Conservation (phyloP, 2,113 vertebrate species). For the Xyrauchen texanus region DNA sequence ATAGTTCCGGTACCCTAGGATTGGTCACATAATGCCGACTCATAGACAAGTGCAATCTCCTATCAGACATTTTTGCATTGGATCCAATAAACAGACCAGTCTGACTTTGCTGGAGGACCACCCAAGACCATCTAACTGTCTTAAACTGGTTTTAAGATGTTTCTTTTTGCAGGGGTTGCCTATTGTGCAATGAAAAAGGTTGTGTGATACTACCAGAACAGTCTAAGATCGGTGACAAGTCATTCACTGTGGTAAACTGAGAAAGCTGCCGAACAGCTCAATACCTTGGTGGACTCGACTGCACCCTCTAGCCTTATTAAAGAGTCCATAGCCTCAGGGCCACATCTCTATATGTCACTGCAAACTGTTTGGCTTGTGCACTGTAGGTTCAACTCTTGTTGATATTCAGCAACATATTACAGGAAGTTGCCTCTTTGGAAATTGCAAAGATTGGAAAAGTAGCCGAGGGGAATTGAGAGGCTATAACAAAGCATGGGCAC, state of each 20-base stretch:
- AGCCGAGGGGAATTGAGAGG: slow-evolving; percentile 5
- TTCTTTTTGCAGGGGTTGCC: no score
- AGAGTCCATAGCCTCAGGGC: slow-evolving; percentile 12
- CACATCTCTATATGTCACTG: slow-evolving; percentile 16
- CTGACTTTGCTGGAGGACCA: no score
- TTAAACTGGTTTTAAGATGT: no score
- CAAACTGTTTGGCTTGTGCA: slow-evolving; percentile 3
- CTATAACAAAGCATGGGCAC: not conserved
- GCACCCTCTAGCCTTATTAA: slow-evolving; percentile 42
- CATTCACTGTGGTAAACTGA: slow-evolving; percentile 10
- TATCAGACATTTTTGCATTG: no score
- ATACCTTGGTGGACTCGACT: not conserved
- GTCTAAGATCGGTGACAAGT: not conserved
- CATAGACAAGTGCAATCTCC: no score
- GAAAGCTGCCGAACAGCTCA: slow-evolving; percentile 8
- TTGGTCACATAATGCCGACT: no score
- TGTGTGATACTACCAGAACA: not conserved
- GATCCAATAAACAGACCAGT: no score
- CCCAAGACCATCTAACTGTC: no score
- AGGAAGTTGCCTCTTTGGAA: slow-evolving; percentile 11
- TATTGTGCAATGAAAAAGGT: no score
- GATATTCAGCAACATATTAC: not conserved
- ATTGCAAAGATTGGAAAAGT: slow-evolving; percentile 7
- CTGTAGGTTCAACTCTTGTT: not conserved
- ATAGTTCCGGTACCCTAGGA: no score